Evolutionary conservation across 2,797 vertebrate genomes (phyloP).

Genomic region (Coilia nasus): DNA sequence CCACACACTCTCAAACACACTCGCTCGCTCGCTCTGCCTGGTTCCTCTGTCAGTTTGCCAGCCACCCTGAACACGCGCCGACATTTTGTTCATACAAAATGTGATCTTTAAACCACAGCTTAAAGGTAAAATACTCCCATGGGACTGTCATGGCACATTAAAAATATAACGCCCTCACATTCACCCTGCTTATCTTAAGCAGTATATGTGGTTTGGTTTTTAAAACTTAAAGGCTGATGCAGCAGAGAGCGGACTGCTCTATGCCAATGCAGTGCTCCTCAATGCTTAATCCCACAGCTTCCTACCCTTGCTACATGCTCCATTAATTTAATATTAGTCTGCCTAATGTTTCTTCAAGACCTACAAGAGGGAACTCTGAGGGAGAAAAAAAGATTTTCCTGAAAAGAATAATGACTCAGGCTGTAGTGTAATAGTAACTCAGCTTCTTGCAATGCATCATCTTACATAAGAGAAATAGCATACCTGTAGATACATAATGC

Average conservation of each 20-base stretch:
- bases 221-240: not conserved
- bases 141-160: not conserved
- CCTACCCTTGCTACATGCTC: not conserved
- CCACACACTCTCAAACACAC: not conserved
- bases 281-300: constrained; percentile 5
- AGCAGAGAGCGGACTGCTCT: not conserved
- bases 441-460: not conserved
- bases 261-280: not conserved
- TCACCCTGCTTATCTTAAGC: not conserved
- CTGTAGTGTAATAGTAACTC: not conserved
- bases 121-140: not conserved
- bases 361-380: constrained; percentile 45
- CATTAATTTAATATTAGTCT: constrained; percentile 30
- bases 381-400: constrained; percentile 33
- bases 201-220: not conserved
- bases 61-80: not conserved
- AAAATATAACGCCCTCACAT: not conserved
- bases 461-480: not conserved
- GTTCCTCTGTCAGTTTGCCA: constrained; percentile 1
- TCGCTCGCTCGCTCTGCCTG: not conserved
- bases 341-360: constrained; percentile 40
- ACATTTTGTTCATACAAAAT: constrained; percentile 16
- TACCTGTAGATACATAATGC: not conserved
- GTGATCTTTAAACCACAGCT: not conserved
- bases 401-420: not conserved